A percentile compares a stretch with the other conserved stretches of the same genome.
Evolutionary conservation across 2,888 invertebrate genomes (phyloP).

Genomic region (Clivina fossor): DNA sequence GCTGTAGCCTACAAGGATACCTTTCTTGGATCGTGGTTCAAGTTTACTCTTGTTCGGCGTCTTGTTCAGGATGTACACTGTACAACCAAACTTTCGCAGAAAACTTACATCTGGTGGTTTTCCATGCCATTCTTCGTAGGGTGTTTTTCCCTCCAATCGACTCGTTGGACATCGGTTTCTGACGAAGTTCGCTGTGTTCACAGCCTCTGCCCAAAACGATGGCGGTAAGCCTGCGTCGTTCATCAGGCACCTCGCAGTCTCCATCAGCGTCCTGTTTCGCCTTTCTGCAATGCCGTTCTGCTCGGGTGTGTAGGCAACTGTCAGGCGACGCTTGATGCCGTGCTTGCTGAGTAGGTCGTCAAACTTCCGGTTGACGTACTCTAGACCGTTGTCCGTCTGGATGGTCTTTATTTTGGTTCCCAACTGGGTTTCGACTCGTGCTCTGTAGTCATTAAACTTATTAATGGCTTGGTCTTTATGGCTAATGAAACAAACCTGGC

Average conservation of each 20-base stretch:
- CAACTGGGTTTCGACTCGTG: slow-evolving; percentile 36
- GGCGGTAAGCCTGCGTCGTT: slow-evolving; percentile 35
- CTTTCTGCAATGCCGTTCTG: slow-evolving; percentile 42
- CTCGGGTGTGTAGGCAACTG: slow-evolving; percentile 38
- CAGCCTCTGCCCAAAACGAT: slow-evolving; percentile 43
- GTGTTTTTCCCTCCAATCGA: slow-evolving; percentile 24
- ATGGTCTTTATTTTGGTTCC: slow-evolving; percentile 38
- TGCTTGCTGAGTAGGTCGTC: slow-evolving; percentile 6
- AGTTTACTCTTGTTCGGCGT: slow-evolving; percentile 27
- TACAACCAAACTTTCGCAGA: slow-evolving; percentile 13
- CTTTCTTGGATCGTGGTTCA: slow-evolving; percentile 25
- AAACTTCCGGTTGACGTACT: slow-evolving; percentile 34
- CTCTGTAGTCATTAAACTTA: slow-evolving; percentile 38
- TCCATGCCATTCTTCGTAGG: slow-evolving; percentile 31
- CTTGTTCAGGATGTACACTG: slow-evolving; percentile 10
- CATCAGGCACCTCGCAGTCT: slow-evolving; percentile 39
- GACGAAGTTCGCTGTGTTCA: slow-evolving; percentile 45
- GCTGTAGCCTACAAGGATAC: slow-evolving; percentile 31
- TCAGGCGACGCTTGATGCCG: neutral
- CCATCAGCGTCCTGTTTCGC: slow-evolving; percentile 41
- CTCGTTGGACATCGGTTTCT: slow-evolving; percentile 45
- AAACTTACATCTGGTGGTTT: slow-evolving; percentile 18
- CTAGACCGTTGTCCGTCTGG: slow-evolving; percentile 38
- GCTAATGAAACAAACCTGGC: slow-evolving; percentile 36
- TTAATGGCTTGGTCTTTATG: slow-evolving; percentile 36